phyloP scores from a whole-genome alignment of 2,113 vertebrate genomes.

The Sorex araneus region DNA sequence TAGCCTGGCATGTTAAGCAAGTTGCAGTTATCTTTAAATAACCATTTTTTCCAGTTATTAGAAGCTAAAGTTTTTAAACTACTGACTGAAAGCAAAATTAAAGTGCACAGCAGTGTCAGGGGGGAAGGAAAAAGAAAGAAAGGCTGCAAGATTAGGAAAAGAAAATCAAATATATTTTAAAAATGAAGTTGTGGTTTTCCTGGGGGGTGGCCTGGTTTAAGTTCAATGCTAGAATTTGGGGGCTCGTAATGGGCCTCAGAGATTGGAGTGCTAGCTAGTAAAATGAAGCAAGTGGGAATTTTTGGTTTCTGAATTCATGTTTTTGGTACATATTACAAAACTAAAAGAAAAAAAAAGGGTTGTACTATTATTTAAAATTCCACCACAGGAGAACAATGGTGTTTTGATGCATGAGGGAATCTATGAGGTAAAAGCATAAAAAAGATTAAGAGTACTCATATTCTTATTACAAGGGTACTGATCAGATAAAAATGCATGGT shows the following conservation, averaged over 20 bases:
- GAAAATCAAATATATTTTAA: slow-evolving; percentile 89
- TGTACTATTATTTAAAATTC: background rate
- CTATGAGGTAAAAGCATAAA: background rate
- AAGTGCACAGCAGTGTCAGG: slow-evolving; percentile 87
- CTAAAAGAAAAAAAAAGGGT: slow-evolving; percentile 61
- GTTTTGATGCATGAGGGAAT: background rate
- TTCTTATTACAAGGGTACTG: background rate
- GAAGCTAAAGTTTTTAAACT: slow-evolving; percentile 94
- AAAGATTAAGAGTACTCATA: background rate
- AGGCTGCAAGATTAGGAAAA: slow-evolving; percentile 87
- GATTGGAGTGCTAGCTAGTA: slow-evolving; percentile 46
- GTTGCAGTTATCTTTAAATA: slow-evolving; percentile 97
- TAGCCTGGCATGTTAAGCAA: slow-evolving; percentile 96
- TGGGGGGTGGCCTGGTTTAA: slow-evolving; percentile 78
- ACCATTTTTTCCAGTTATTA: slow-evolving; percentile 94
- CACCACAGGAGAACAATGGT: background rate
- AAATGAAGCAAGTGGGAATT: slow-evolving; percentile 71
- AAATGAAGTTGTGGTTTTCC: slow-evolving; percentile 89
- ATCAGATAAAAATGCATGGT: slow-evolving; percentile 35
- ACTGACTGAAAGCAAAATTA: slow-evolving; percentile 92
- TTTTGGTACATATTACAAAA: slow-evolving; percentile 17
- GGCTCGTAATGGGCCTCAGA: slow-evolving; percentile 54
- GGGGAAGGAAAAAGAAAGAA: slow-evolving; percentile 68
- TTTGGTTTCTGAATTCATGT: slow-evolving; percentile 63
- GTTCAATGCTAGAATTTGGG: slow-evolving; percentile 80